Base-by-base conservation (phyloP, 2,113 vertebrate species). In the Rhinopomastus cyanomelas region DNA sequence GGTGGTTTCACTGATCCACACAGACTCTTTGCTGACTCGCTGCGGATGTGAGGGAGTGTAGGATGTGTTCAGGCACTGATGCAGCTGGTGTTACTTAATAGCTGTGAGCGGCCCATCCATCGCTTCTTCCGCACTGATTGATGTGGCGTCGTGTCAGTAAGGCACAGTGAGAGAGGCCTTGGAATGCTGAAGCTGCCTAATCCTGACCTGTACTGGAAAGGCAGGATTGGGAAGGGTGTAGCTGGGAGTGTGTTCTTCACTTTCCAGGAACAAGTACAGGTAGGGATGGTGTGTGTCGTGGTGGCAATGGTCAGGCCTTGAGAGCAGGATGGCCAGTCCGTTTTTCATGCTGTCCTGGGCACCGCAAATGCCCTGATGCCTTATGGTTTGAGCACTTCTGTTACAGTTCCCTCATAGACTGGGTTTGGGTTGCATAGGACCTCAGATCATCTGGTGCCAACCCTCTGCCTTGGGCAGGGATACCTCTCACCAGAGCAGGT, bases 341-440 rank as follows among this genome's bases (percentile, higher is more conserved):
- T 27, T 42, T 23, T 7, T n/a, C 56, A 30, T 9, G 14, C 42
- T 72, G 49, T 34, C 36, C 16, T 32, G 4, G 60, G 14, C 49
- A 16, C 1, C 18, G 44, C 20, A 6, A 1, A 3, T 55, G 56
- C 49, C n/a, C 30, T 8, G 5, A 3, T 12, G 30, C 3, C 0
- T 13, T 69, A 9, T 4, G 16, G 23, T 14, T 49, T 0, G 0
- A 59, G 42, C 17, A 8, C 49, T 90, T 49, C 17, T 18, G 0
- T 27, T 29, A 11, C 12, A 8, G 16, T n/a, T 32, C 51, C 18
- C 12, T 19, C 48, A 19, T 32, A 36, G n/a, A n/a, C n/a, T n/a
- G n/a, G n/a, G n/a, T n/a, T n/a, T n/a, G n/a, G n/a, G n/a, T n/a
- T n/a, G n/a, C n/a, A n/a, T n/a, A n/a, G n/a, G n/a, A n/a, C n/a